Base-by-base conservation (phyloP, 2,797 vertebrate genomes). In the Glossophaga mutica region DNA sequence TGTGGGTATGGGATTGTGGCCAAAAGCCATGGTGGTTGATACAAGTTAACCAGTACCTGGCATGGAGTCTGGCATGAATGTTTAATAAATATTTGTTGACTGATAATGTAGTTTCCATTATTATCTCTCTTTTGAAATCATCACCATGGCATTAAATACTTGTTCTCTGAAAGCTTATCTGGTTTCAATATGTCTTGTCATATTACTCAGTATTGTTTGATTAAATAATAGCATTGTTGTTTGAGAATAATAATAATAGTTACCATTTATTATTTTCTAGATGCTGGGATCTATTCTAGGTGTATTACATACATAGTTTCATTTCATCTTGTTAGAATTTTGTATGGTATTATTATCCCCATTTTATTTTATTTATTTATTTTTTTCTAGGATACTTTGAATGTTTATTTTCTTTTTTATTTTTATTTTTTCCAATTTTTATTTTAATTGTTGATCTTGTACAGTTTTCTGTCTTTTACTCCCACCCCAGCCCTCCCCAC, bases 101-200 rank as follows among this genome's bases (percentile, higher is more conserved):
- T 76, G 21, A 55, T 62, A 81, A 84, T 44, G 9, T 71, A 91
- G 85, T n/a, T 37, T 34, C n/a, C 5, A 34, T 76, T 76, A 62
- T 70, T n/a, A 81, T 91, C 74, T 94, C 39, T 77, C 29, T 77
- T 71, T 95, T 78, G 52, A 88, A 93, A 65, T 42, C 22, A 42
- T 94, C 59, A 70, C 39, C 44, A n/a, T 74, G 24, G 62, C 55
- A 65, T 87, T 90, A 87, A 93, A 93, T 68, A 84, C 46, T 50
- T 95, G 55, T 42, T 55, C 24, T 86, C 65, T 24, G 8, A 42
- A 19, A 37, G 29, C 18, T 91, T 87, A 24, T 65, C 22, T 34
- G 29, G 18, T 81, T 93, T 91, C 82, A 95, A n/a, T 71, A 82
- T 85, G 29, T 59, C 87, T 88, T 81, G 4, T 90, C 5, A 67